These are phyloP conservation scores for Phalangium opilio DNA, from an alignment of 2,888 invertebrate species.

Conservation along the genomic window DNA sequence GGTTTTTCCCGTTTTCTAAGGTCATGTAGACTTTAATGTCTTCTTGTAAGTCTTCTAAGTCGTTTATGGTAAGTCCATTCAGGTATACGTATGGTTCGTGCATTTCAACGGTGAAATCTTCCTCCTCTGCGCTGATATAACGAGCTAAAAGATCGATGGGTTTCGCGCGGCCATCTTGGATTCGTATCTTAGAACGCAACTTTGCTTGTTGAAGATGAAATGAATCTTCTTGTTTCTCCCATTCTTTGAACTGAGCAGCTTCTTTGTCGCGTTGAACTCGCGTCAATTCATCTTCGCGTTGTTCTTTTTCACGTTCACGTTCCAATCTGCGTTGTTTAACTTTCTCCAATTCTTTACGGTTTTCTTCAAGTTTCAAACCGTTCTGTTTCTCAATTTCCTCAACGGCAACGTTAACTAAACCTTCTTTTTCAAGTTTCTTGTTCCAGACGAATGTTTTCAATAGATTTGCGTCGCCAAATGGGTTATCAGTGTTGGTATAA, in stretches of 20 bases:
- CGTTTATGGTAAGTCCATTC: slow-evolving; percentile 66
- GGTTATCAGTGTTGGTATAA: slow-evolving; percentile 96
- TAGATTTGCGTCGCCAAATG: slow-evolving; percentile 91
- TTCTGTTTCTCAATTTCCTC: slow-evolving; percentile 69
- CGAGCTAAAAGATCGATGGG: slow-evolving; percentile 94
- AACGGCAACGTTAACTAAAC: slow-evolving; percentile 54
- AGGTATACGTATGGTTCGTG: slow-evolving; percentile 93
- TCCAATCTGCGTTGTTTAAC: slow-evolving; percentile 79
- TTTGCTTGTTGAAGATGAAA: slow-evolving; percentile 95
- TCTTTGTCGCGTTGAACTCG: slow-evolving; percentile 74
- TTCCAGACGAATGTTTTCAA: slow-evolving; percentile 91
- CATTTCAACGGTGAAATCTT: slow-evolving; percentile 56
- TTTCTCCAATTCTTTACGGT: slow-evolving; percentile 77
- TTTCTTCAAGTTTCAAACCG: slow-evolving; percentile 75
- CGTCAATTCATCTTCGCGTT: slow-evolving; percentile 47
- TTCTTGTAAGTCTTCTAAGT: slow-evolving; percentile 86
- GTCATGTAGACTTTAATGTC: slow-evolving; percentile 91
- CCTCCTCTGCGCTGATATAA: slow-evolving; percentile 58
- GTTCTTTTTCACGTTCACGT: slow-evolving; percentile 27
- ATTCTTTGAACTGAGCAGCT: slow-evolving; percentile 77
- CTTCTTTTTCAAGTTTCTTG: slow-evolving; percentile 89
- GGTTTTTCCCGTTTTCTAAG: slow-evolving; percentile 71
- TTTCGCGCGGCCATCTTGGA: slow-evolving; percentile 91
- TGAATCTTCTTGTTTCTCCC: slow-evolving; percentile 91
- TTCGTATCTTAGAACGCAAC: slow-evolving; percentile 80